phyloP scores from a whole-genome alignment of 2,113 vertebrate species.

The Shinisaurus crocodilurus region DNA sequence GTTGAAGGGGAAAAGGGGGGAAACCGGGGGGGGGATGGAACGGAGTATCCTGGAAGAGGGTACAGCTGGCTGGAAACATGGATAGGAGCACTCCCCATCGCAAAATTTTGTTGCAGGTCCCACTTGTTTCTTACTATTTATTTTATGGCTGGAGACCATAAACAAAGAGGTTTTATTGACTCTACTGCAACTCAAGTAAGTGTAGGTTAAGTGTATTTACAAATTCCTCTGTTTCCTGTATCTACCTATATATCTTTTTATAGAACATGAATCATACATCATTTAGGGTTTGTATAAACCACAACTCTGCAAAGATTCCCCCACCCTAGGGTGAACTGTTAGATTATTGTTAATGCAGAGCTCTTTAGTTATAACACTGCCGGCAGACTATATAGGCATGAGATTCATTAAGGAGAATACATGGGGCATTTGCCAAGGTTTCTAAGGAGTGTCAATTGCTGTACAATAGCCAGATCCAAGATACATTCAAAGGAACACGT shows the following conservation, averaged over 20 bases:
- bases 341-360: conserved; percentile 36
- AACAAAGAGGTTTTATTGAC: neutral
- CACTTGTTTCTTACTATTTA: neutral
- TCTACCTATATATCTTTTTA: neutral
- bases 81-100: neutral
- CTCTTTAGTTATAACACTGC: conserved; percentile 4
- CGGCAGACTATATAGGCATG: conserved; percentile 20
- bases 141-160: neutral
- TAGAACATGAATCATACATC: conserved; percentile 52
- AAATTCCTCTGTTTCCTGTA: neutral
- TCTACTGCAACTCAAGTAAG: neutral
- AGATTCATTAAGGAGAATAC: conserved; percentile 28
- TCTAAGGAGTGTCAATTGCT: neutral
- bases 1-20: neutral
- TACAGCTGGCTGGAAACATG: neutral
- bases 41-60: neutral
- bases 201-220: neutral
- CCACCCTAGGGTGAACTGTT: conserved; percentile 29
- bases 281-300: conserved; percentile 15
- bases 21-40: neutral
- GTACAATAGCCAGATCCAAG: conserved; percentile 26
- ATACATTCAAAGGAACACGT: conserved; percentile 2
- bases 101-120: neutral
- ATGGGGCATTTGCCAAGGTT: conserved; percentile 4
- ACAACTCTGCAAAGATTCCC: conserved; percentile 40